Percentiles rank a stretch among this genome's conserved stretches.
phyloP scores from a whole-genome alignment of 2,797 vertebrate genomes.

The Crocodylus rhombifer region DNA sequence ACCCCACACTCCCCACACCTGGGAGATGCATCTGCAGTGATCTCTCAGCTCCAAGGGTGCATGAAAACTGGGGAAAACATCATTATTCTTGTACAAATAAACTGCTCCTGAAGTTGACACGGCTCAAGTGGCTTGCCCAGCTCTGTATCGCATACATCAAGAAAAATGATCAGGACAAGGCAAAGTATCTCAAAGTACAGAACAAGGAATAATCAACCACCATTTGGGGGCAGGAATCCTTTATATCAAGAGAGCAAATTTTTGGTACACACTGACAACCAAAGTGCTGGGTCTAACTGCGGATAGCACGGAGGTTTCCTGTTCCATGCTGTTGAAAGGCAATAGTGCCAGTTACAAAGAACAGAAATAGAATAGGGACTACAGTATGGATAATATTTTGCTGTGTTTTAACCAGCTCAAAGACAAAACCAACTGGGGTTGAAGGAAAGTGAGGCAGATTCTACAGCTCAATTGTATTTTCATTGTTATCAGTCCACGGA shows the following conservation, averaged over 20 bases:
- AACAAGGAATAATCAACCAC: not conserved
- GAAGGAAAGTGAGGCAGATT: too few species aligned
- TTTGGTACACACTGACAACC: not conserved
- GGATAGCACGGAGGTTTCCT: not conserved
- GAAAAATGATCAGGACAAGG: not conserved
- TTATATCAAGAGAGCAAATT: not conserved
- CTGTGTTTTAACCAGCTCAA: not conserved
- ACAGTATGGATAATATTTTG: not conserved
- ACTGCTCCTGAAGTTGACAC: too few species aligned
- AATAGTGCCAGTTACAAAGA: not conserved
- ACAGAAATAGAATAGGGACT: not conserved
- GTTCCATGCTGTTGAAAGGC: not conserved
- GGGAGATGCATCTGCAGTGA: too few species aligned
- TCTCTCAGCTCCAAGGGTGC: too few species aligned
- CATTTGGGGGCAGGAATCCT: not conserved
- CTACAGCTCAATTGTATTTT: too few species aligned
- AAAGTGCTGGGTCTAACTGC: not conserved
- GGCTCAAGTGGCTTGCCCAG: not conserved
- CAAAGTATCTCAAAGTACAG: not conserved
- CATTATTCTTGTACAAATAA: too few species aligned
- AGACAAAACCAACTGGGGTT: too few species aligned
- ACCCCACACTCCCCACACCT: too few species aligned
- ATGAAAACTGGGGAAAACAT: too few species aligned
- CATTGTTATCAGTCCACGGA: too few species aligned
- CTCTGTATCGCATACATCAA: not conserved